Conservation (phyloP, 1,140 invertebrate genomes). For the Aphelenchoides besseyi region DNA sequence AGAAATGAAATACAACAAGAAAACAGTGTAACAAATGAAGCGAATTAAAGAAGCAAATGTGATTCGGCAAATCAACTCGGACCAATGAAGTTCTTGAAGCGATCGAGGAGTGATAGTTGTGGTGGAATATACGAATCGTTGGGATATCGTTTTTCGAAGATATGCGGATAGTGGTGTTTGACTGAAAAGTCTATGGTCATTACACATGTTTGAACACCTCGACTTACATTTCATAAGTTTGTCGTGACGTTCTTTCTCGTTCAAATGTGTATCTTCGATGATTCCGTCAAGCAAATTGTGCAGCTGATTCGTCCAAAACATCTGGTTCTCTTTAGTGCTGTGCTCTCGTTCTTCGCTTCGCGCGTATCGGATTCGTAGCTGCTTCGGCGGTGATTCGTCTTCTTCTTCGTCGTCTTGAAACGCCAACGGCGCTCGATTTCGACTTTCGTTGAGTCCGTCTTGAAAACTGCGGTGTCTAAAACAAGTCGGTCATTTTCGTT, state of each 20-base stretch:
- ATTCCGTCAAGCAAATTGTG: background rate
- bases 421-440: conserved; percentile 5
- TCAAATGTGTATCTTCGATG: background rate
- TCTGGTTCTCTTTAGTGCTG: background rate
- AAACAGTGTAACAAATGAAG: too few species aligned
- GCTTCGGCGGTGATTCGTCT: background rate
- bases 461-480: conserved; percentile 4
- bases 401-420: background rate
- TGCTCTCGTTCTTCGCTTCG: background rate
- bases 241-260: conserved; percentile 13
- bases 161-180: background rate
- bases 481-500: too few species aligned
- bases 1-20: too few species aligned
- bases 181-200: too few species aligned
- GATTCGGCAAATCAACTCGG: background rate
- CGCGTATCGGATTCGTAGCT: background rate
- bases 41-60: too few species aligned
- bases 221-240: conserved; percentile 3
- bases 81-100: conserved; percentile 6
- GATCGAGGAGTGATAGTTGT: background rate
- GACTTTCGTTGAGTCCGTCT: background rate
- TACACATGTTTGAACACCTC: too few species aligned
- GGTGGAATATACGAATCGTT: background rate
- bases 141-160: background rate
- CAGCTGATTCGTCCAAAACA: background rate